Percentiles rank a stretch among this genome's conserved stretches.
Conservation (phyloP, 2,113 vertebrate species). For the Poeciliopsis retropinna region DNA sequence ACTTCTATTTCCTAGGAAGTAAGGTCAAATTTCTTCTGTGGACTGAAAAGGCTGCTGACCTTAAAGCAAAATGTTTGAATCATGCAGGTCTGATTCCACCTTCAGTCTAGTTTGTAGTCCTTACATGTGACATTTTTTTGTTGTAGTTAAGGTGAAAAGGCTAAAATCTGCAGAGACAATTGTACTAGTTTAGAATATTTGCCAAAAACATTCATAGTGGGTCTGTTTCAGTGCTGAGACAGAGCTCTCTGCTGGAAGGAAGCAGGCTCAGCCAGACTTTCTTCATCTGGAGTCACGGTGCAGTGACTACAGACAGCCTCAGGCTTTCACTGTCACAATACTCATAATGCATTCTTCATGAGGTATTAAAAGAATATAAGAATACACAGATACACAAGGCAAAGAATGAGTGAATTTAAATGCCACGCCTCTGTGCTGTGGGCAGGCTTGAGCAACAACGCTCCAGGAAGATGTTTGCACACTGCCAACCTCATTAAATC, state of each 20-base stretch:
- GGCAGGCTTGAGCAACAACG: slow-evolving; percentile 51
- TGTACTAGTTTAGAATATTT: slow-evolving; percentile 45
- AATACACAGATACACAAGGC: slow-evolving; percentile 66
- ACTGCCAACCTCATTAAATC: slow-evolving; percentile 77
- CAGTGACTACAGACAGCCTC: slow-evolving; percentile 57
- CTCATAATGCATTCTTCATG: slow-evolving; percentile 73
- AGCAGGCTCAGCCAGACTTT: slow-evolving; percentile 48
- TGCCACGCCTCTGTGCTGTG: slow-evolving; percentile 61
- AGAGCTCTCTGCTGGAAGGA: slow-evolving; percentile 52
- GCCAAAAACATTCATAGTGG: slow-evolving; percentile 38
- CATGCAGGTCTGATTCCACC: slow-evolving; percentile 37
- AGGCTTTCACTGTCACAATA: slow-evolving; percentile 52
- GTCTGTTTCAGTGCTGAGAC: slow-evolving; percentile 41
- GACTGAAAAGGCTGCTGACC: too few species aligned
- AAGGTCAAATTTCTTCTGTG: too few species aligned
- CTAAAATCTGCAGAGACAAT: slow-evolving; percentile 45
- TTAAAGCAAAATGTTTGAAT: slow-evolving; percentile 19
- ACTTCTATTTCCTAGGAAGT: too few species aligned
- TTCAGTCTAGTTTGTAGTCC: slow-evolving; percentile 24
- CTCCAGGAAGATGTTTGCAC: slow-evolving; percentile 75
- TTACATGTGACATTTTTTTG: slow-evolving; percentile 19
- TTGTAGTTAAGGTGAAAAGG: slow-evolving; percentile 7
- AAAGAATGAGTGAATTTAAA: slow-evolving; percentile 75
- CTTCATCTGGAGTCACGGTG: slow-evolving; percentile 56
- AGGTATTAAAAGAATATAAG: slow-evolving; percentile 77